Evolutionary conservation across 2,888 invertebrate genomes (phyloP).

Genomic region (Philonicus albiceps): DNA sequence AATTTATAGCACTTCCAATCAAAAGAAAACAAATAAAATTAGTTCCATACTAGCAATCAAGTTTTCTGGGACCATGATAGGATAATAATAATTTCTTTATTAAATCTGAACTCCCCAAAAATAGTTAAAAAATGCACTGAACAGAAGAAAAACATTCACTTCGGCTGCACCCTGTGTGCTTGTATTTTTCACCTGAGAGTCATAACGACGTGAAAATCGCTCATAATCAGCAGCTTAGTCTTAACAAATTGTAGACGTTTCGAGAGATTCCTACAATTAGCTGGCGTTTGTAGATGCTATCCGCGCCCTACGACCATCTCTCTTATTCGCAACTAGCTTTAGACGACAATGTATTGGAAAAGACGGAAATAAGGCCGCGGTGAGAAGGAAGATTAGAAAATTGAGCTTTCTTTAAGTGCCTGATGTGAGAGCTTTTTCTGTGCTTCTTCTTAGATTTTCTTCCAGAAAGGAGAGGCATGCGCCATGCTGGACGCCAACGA

Average conservation of each 20-base stretch:
- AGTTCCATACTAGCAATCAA: neutral
- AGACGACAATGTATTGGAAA: neutral
- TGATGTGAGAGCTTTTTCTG: neutral
- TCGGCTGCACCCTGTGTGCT: neutral
- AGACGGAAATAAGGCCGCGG: neutral
- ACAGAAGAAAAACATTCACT: neutral
- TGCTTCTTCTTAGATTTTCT: neutral
- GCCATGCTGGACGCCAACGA: neutral
- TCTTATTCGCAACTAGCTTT: neutral
- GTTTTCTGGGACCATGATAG: neutral
- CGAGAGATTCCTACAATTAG: constrained; percentile 8
- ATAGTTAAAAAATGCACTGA: neutral
- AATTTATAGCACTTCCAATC: neutral
- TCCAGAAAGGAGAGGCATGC: neutral
- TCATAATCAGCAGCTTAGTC: constrained; percentile 11
- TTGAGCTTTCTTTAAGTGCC: neutral
- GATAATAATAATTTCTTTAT: neutral
- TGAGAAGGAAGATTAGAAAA: neutral
- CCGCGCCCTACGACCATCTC: neutral
- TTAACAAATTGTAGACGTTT: constrained; percentile 1
- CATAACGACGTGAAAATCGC: constrained; percentile 15
- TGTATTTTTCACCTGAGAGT: neutral
- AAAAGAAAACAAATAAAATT: neutral
- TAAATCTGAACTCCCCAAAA: neutral
- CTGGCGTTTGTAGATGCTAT: neutral